Evolutionary conservation across 2,113 vertebrate genomes (phyloP).

Genomic region (Lycaon pictus): DNA sequence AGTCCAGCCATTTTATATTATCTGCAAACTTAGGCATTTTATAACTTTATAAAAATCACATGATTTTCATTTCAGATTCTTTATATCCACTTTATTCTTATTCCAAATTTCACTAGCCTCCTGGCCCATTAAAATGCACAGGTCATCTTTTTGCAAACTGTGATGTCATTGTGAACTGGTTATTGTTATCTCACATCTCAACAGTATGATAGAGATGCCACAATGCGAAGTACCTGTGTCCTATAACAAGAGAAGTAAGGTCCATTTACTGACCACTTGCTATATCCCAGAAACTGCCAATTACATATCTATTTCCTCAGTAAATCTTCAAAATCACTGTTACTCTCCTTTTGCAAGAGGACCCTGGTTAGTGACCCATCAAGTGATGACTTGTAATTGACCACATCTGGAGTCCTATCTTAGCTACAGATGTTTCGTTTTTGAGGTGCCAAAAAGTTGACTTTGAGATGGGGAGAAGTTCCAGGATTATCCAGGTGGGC

Average conservation of each 20-base stretch:
- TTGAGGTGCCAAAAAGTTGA: not conserved
- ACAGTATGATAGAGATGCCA: not conserved
- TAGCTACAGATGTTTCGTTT: not conserved
- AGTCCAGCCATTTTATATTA: not conserved
- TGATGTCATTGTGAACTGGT: not conserved
- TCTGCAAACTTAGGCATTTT: not conserved
- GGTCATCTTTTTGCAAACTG: not conserved
- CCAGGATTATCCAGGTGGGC: no score
- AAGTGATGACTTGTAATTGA: not conserved
- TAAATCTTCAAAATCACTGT: not conserved
- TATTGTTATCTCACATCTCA: not conserved
- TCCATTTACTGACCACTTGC: not conserved
- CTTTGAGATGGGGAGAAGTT: not conserved
- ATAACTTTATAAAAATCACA: not conserved
- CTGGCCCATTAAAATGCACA: not conserved
- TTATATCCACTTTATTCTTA: not conserved
- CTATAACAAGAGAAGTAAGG: not conserved
- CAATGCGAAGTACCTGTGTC: not conserved
- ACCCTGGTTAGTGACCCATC: not conserved
- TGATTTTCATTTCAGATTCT: constrained; percentile 29
- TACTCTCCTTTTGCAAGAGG: not conserved
- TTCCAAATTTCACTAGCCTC: not conserved
- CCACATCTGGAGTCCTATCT: not conserved
- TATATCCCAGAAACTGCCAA: not conserved
- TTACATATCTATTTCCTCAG: not conserved